Percentiles rank a stretch among this genome's conserved stretches.
Conservation (phyloP, 2,113 vertebrate species). For the Microtus oregoni region DNA sequence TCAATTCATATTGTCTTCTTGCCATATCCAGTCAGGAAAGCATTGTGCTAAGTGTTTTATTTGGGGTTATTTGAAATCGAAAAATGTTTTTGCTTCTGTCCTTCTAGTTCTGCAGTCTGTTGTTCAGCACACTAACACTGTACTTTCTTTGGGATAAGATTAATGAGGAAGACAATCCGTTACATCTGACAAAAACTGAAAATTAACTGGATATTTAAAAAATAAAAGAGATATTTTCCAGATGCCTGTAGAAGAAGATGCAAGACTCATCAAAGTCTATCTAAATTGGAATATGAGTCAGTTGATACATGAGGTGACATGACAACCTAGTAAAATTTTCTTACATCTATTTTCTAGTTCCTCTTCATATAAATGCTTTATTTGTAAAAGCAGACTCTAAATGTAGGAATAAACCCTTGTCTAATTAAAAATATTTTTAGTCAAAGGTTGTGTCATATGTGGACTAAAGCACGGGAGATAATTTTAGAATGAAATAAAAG, state of each 20-base stretch:
- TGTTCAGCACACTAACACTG: conserved; percentile 47
- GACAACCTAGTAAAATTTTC: background rate
- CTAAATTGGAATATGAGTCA: background rate
- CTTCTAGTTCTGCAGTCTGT: conserved; percentile 60
- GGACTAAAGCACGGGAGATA: background rate
- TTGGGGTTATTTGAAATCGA: conserved; percentile 56
- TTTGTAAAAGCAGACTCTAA: background rate
- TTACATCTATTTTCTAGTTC: background rate
- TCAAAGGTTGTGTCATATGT: background rate
- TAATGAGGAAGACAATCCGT: conserved; percentile 5
- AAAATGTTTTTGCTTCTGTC: conserved; percentile 64
- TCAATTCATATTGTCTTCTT: conserved; percentile 69
- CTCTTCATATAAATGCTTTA: background rate
- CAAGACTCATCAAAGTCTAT: background rate
- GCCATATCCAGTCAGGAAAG: conserved; percentile 46
- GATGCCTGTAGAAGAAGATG: background rate
- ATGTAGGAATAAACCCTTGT: background rate
- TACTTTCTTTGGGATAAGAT: conserved; percentile 49
- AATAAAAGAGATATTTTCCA: background rate
- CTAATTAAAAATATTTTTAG: conserved; percentile 12
- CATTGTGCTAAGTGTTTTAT: conserved; percentile 72
- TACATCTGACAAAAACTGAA: conserved; percentile 51
- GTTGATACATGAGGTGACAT: background rate
- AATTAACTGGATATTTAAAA: background rate
- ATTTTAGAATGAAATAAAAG: background rate